Evolutionary conservation across 2,888 invertebrate genomes (phyloP), one percentile per base, ranked within the genome.

Genomic region (Limnephilus marmoratus): DNA sequence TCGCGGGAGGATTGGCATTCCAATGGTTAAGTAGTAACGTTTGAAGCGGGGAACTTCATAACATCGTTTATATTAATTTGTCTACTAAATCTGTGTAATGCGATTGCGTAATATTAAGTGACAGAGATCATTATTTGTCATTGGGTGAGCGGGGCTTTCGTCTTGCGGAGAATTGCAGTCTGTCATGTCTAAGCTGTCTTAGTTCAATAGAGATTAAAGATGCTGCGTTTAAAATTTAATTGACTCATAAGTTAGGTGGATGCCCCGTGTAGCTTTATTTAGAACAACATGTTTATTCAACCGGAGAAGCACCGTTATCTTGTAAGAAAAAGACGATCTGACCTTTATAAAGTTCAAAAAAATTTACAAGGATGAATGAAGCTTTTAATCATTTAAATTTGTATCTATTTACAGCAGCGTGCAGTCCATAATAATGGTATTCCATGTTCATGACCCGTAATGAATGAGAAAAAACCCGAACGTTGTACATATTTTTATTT

Each of bases 1-100:
- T 45, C 45, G 45, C 45, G 45, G 12, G 45, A 45, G 45, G 45
- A 45, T 41, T 45, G 45, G 45, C 45, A 45, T 45, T 45, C 45
- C 45, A 45, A 45, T 1, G 45, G 45, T 45, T 45, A 45, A 45
- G 45, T 45, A 83, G 83, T 37, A 83, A 83, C 83, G 83, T 37
- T 37, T 41, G 24, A 37, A 83, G 34, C 41, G 34, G 83, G n/a
- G 37, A 83, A 37, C 83, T 37, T 83, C 37, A 41, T 37, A 34
- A 41, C 83, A 83, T 34, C 83, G 37, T 83, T 83, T 83, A 83
- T 83, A 83, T 83, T 83, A 31, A 83, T 83, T 83, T 83, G 37
- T 41, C 24, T 41, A 83, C 83, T 83, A 83, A 83, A 83, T 83
- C 41, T 83, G 24, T 68, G n/a, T 68, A 68, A 68, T 68, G n/a